Conservation (phyloP, 1,140 invertebrate species). For the Scylla paramamosain region DNA sequence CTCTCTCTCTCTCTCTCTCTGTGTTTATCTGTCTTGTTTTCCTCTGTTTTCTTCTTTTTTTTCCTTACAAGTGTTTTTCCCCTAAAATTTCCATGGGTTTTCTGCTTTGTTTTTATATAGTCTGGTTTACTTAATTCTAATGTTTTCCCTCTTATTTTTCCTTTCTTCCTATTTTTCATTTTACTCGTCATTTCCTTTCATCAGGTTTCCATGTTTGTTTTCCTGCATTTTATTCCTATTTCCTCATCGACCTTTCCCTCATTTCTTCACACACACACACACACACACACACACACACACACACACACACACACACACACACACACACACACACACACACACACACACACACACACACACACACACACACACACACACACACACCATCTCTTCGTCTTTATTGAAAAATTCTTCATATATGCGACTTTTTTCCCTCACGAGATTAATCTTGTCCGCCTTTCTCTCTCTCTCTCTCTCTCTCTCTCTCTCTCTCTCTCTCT, state of each 20-base stretch:
- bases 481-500: neutral
- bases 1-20: too few relatives aligned
- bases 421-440: too few relatives aligned
- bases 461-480: neutral
- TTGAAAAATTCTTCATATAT: too few relatives aligned
- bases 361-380: slow-evolving; percentile 33
- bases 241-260: neutral
- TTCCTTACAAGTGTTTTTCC: neutral
- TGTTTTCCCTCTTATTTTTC: neutral
- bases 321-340: slow-evolving; percentile 33
- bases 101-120: too few relatives aligned
- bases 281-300: slow-evolving; percentile 33
- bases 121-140: neutral
- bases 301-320: slow-evolving; percentile 33
- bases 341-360: slow-evolving; percentile 33
- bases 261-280: neutral
- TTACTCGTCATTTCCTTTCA: neutral
- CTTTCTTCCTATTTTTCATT: neutral
- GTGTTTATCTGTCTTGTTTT: neutral
- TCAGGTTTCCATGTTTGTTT: neutral
- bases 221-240: neutral
- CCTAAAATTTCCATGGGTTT: neutral
- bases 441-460: neutral
- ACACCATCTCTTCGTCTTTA: neutral
- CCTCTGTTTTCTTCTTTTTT: neutral